Evolutionary conservation across 2,113 vertebrate genomes (phyloP).

Genomic region (Antennarius striatus): DNA sequence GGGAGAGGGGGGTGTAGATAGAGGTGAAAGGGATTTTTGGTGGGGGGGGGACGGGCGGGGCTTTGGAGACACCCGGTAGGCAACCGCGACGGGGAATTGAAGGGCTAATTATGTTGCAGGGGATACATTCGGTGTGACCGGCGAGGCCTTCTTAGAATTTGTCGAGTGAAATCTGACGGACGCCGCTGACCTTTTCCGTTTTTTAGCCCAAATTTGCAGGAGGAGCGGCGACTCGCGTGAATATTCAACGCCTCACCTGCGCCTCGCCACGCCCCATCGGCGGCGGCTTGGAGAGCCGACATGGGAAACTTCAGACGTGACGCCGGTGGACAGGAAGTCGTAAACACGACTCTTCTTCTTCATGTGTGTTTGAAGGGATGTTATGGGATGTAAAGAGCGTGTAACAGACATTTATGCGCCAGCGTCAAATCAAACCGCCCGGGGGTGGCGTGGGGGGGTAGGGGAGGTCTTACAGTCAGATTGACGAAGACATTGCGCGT

Average conservation of each 20-base stretch:
- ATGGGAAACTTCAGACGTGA: too few species aligned
- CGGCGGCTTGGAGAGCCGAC: too few species aligned
- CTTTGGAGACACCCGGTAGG: slow-evolving; percentile 62
- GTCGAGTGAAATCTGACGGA: slow-evolving; percentile 75
- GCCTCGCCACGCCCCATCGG: not conserved
- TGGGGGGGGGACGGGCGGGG: slow-evolving; percentile 58
- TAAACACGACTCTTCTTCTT: too few species aligned
- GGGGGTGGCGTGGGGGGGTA: not conserved
- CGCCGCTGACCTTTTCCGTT: slow-evolving; percentile 75
- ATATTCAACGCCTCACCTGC: slow-evolving; percentile 63
- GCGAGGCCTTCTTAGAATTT: slow-evolving; percentile 78
- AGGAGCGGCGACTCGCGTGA: slow-evolving; percentile 56
- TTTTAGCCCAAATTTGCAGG: slow-evolving; percentile 69
- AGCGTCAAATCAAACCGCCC: slow-evolving; percentile 50
- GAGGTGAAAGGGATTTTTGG: slow-evolving; percentile 77
- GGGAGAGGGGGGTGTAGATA: slow-evolving; percentile 45
- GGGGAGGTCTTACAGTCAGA: slow-evolving; percentile 47
- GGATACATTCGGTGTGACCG: slow-evolving; percentile 77
- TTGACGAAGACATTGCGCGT: slow-evolving; percentile 45
- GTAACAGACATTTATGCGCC: slow-evolving; percentile 56
- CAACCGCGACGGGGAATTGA: slow-evolving; percentile 69
- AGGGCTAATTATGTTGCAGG: slow-evolving; percentile 81
- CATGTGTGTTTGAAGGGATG: too few species aligned
- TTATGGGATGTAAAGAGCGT: slow-evolving; percentile 18
- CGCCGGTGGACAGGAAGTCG: too few species aligned